Evolutionary conservation across 2,113 vertebrate genomes (phyloP), one percentile per base, ranked within the genome.

Genomic region (Anoura caudifer): DNA sequence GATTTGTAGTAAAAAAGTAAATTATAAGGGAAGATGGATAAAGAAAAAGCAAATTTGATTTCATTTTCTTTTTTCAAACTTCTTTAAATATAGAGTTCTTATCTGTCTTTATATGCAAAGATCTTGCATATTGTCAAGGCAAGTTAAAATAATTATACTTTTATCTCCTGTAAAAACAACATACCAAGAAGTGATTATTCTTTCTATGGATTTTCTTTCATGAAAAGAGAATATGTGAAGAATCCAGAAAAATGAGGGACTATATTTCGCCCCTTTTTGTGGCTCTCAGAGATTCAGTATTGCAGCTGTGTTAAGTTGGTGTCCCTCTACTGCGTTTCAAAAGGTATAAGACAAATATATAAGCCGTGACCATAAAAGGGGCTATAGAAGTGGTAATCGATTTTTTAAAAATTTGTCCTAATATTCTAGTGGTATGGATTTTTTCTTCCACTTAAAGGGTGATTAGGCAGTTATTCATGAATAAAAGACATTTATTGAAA

Each of bases 1-100:
- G 17, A 83, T 52, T 91, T 90, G 41, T 41, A 69, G 80, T 61
- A 73, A 43, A 91, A 90, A 95, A 65, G n/a, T 61, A 67, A 94
- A 36, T 67, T 20, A 84, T 63, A 56, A 88, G 28, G 16, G 7
- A 86, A 82, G 70, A 75, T 28, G 45, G 17, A 56, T 77, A 11
- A 54, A 86, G 36, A 2, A 33, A 79, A 73, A 87, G 28, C 5
- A 33, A 95, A 72, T 76, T 63, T 76, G 6, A 43, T 70, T 88
- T 31, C 0, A 73, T 47, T 81, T 45, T 22, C 14, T 65, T 47
- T 24, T 69, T 41, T 87, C 4, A 19, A 20, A 28, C 56, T 85
- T 36, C 16, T 36, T 67, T 83, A 47, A 56, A 10, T 1, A 8
- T 90, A 9, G 1, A 28, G 14, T 41, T 67, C 22, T 77, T 14